Evolutionary conservation across 2,888 invertebrate genomes (phyloP).

Genomic region (Formica aserva): DNA sequence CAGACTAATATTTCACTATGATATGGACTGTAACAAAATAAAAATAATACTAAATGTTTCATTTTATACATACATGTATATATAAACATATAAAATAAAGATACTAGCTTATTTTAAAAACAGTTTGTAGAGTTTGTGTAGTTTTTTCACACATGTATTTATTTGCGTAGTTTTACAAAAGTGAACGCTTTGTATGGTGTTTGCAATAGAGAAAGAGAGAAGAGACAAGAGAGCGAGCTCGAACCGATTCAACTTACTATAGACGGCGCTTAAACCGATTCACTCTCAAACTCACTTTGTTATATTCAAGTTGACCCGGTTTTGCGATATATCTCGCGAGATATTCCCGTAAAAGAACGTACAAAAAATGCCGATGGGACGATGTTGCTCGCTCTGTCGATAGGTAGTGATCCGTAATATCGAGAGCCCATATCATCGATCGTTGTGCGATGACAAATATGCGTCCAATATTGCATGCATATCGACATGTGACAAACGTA

Average conservation of each 20-base stretch:
- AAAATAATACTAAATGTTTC: too few species aligned
- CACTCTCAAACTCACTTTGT: neutral
- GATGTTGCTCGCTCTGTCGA: constrained; percentile 38
- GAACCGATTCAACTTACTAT: constrained; percentile 27
- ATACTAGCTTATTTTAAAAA: neutral
- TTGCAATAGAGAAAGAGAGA: neutral
- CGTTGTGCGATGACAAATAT: constrained; percentile 34
- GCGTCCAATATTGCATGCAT: constrained; percentile 26
- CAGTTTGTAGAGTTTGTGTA: neutral
- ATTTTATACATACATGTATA: neutral
- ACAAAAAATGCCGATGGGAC: constrained; percentile 54
- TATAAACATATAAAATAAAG: neutral
- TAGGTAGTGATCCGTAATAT: constrained; percentile 43
- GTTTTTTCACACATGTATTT: neutral
- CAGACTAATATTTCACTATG: neutral
- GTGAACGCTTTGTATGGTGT: neutral
- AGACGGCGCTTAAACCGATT: constrained; percentile 42
- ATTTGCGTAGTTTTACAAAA: neutral
- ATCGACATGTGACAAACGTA: constrained; percentile 32
- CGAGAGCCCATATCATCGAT: constrained; percentile 42
- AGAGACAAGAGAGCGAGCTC: neutral
- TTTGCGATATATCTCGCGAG: constrained; percentile 63
- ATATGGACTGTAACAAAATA: neutral
- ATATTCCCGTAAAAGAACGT: constrained; percentile 51
- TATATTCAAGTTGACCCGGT: constrained; percentile 32